Evolutionary conservation across 2,797 vertebrate genomes (phyloP).

Genomic region (Salmo trutta): DNA sequence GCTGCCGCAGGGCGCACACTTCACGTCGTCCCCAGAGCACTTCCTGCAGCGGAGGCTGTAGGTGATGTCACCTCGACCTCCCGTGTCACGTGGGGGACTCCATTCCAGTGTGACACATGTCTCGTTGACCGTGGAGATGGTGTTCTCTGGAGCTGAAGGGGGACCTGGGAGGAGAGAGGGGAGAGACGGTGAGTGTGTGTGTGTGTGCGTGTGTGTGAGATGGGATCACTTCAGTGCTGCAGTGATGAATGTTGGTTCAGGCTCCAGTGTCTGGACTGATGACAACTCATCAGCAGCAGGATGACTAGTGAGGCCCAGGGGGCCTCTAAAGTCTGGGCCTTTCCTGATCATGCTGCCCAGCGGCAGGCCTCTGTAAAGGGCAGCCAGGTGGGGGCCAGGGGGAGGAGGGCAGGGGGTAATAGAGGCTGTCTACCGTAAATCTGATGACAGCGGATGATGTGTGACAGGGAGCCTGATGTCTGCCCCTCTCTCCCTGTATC

Average conservation of each 20-base stretch:
- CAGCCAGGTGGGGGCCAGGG: conserved; percentile 6
- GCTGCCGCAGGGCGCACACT: conserved; percentile 75
- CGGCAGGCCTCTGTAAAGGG: conserved; percentile 34
- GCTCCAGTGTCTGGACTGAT: conserved; percentile 45
- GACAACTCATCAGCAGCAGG: conserved; percentile 63
- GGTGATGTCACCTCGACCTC: conserved; percentile 77
- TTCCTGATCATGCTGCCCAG: conserved; percentile 61
- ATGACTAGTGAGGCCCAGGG: conserved; percentile 48
- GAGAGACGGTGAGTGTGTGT: background rate
- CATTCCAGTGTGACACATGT: conserved; percentile 83
- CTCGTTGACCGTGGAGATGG: conserved; percentile 80
- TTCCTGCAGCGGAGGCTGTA: conserved; percentile 81
- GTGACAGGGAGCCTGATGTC: conserved; percentile 51
- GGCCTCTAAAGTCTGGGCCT: conserved; percentile 51
- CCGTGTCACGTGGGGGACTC: conserved; percentile 76
- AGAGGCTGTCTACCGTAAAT: conserved; percentile 37
- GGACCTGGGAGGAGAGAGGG: conserved; percentile 62
- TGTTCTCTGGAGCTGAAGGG: conserved; percentile 81
- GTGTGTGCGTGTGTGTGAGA: background rate
- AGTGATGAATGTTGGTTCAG: conserved; percentile 40
- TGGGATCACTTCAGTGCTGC: background rate
- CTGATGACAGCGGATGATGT: conserved; percentile 39
- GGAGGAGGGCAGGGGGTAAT: conserved; percentile 17
- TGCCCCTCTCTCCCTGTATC: conserved; percentile 52
- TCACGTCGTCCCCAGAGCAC: conserved; percentile 70